Conservation (phyloP, 2,888 invertebrate species). For the Eilema griseolum region DNA sequence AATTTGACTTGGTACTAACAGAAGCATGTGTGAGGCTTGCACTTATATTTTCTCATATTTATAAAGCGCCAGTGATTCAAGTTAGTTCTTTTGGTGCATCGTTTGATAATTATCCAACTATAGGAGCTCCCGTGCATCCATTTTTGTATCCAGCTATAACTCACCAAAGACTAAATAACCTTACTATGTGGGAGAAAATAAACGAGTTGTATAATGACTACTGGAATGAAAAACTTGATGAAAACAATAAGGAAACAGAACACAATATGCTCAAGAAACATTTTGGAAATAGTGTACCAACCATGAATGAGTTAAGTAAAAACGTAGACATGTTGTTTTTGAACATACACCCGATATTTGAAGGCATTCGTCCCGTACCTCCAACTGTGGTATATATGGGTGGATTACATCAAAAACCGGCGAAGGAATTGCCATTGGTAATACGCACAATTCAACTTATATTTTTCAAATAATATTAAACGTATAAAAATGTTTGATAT, state of each 20-base stretch:
- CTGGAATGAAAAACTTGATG: neutral
- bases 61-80: conserved; percentile 56
- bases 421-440: conserved; percentile 53
- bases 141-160: conserved; percentile 53
- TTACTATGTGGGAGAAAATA: conserved; percentile 58
- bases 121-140: conserved; percentile 60
- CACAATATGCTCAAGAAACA: conserved; percentile 37
- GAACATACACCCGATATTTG: conserved; percentile 58
- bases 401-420: conserved; percentile 51
- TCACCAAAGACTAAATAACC: conserved; percentile 46
- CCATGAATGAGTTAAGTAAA: conserved; percentile 43
- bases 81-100: conserved; percentile 58
- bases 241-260: neutral
- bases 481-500: too few relatives aligned
- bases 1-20: conserved; percentile 50
- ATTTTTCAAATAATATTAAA: too few relatives aligned
- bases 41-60: conserved; percentile 48
- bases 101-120: conserved; percentile 37
- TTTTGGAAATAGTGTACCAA: conserved; percentile 49
- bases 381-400: conserved; percentile 57
- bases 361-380: conserved; percentile 56
- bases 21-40: conserved; percentile 51
- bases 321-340: conserved; percentile 59
- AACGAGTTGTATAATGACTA: conserved; percentile 45
- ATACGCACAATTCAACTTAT: neutral